These are phyloP conservation scores for Glandiceps talaboti DNA, from an alignment of 53 echinoderm and acorn worm species.

Conservation along the genomic window DNA sequence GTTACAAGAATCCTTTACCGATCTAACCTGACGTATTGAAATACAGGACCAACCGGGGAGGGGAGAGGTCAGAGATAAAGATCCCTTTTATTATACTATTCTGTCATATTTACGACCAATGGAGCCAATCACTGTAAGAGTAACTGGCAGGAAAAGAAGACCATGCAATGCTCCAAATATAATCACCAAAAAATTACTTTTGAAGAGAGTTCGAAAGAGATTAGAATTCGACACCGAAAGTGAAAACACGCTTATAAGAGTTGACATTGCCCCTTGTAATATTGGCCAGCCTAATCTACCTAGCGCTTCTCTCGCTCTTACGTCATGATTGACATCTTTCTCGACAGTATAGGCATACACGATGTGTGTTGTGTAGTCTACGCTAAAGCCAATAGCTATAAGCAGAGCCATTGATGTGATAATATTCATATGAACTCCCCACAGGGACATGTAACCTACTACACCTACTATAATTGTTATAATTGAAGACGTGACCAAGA, in stretches of 20 bases:
- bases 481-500: no score
- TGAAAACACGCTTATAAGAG: not conserved
- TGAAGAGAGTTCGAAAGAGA: not conserved
- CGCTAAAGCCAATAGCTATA: not conserved
- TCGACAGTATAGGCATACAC: not conserved
- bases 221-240: not conserved
- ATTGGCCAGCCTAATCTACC: not conserved
- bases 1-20: no score
- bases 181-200: not conserved
- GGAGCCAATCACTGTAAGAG: not conserved
- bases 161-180: not conserved
- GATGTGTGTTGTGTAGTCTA: not conserved
- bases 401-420: not conserved
- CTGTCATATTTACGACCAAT: no score
- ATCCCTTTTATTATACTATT: no score
- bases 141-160: not conserved
- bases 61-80: no score
- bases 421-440: not conserved
- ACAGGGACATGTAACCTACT: not conserved
- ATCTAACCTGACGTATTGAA: no score
- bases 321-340: not conserved
- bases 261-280: not conserved
- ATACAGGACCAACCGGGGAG: no score
- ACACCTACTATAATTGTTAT: not conserved
- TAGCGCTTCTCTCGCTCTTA: not conserved